Evolutionary conservation across 2,888 invertebrate species (phyloP).

Genomic region (Idaea aversata): DNA sequence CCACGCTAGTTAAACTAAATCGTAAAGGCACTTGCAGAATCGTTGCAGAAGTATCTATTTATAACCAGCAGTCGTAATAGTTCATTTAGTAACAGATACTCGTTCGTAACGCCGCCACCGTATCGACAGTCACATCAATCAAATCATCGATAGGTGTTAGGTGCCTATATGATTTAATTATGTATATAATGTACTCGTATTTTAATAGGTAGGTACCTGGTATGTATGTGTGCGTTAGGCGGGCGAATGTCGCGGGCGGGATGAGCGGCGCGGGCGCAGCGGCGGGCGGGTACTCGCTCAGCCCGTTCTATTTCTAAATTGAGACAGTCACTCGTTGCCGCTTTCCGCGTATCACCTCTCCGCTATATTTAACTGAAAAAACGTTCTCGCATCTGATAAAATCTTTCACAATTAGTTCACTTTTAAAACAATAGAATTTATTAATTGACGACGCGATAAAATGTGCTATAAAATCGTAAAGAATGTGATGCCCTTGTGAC

Average conservation of each 20-base stretch:
- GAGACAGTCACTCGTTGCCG: constrained; percentile 76
- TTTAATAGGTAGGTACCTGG: background rate
- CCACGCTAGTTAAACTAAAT: background rate
- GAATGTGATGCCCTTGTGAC: constrained; percentile 22
- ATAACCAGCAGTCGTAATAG: background rate
- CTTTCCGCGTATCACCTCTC: constrained; percentile 74
- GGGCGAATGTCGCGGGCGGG: constrained; percentile 27
- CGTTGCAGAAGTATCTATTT: background rate
- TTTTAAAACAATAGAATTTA: constrained; percentile 17
- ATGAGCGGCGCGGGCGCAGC: constrained; percentile 23
- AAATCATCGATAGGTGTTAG: constrained; percentile 16
- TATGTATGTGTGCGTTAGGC: background rate
- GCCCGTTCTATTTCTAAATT: constrained; percentile 79
- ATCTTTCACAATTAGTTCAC: constrained; percentile 25
- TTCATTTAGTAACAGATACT: background rate
- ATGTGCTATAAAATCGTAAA: constrained; percentile 11
- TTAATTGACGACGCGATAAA: constrained; percentile 7
- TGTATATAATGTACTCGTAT: background rate
- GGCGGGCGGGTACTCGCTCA: constrained; percentile 44
- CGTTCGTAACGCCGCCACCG: background rate
- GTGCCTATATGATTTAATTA: constrained; percentile 30
- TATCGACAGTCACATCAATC: background rate
- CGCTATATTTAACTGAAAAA: constrained; percentile 61
- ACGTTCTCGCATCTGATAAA: constrained; percentile 40
- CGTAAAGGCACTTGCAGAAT: background rate